Percentiles rank a stretch among this genome's conserved stretches.
These are phyloP conservation scores for Sebastes fasciatus DNA, from an alignment of 2,113 vertebrate genomes.

Conservation along the genomic window DNA sequence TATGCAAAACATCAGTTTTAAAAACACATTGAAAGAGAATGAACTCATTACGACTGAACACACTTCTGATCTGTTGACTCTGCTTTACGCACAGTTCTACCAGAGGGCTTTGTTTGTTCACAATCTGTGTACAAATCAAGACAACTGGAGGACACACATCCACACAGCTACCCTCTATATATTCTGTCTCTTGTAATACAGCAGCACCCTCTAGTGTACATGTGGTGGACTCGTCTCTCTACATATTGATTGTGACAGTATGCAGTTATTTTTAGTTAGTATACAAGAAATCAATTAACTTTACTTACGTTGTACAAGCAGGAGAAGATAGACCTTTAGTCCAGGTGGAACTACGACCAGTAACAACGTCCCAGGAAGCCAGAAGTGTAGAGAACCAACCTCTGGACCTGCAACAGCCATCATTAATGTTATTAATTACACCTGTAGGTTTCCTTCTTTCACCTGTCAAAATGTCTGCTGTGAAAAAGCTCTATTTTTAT, in stretches of 20 bases:
- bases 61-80: not conserved
- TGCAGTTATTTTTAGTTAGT: too few species aligned
- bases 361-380: too few species aligned
- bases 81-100: not conserved
- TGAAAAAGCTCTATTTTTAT: too few species aligned
- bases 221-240: not conserved
- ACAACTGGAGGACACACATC: not conserved
- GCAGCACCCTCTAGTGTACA: constrained; percentile 52
- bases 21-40: not conserved
- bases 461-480: too few species aligned
- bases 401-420: too few species aligned
- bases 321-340: too few species aligned
- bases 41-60: not conserved
- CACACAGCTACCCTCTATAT: not conserved
- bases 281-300: too few species aligned
- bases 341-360: too few species aligned
- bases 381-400: too few species aligned
- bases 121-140: not conserved
- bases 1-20: constrained; percentile 10
- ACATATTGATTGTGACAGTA: not conserved
- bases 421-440: too few species aligned
- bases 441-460: too few species aligned
- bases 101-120: not conserved
- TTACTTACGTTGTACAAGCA: too few species aligned
- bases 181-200: not conserved